Conservation (phyloP, 2,113 vertebrate species). For the Mobula birostris region DNA sequence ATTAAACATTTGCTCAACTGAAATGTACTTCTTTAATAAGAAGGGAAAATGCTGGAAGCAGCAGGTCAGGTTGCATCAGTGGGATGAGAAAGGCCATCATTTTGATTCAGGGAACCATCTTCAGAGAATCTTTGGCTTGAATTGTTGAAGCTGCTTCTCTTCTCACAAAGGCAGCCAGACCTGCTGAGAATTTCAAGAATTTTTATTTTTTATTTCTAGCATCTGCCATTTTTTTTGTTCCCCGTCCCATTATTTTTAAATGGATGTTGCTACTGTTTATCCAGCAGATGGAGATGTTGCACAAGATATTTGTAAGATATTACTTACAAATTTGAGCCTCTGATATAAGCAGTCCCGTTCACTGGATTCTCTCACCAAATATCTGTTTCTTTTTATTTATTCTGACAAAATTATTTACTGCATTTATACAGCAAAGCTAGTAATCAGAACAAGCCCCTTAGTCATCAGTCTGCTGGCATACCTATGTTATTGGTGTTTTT, state of each 20-base stretch:
- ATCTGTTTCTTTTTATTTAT: not conserved
- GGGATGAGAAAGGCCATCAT: too few species aligned
- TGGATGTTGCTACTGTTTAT: not conserved
- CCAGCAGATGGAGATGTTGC: conserved; percentile 17
- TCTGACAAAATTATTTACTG: not conserved
- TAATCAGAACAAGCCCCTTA: not conserved
- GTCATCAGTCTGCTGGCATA: not conserved
- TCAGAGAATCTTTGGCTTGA: too few species aligned
- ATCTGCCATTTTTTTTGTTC: too few species aligned
- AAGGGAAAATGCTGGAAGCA: too few species aligned
- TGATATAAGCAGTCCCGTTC: not conserved
- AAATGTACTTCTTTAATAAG: not conserved
- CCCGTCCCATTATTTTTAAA: too few species aligned
- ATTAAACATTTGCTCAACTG: not conserved
- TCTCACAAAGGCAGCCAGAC: too few species aligned
- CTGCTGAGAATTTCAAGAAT: too few species aligned
- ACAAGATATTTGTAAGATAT: not conserved
- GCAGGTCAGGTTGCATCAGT: too few species aligned
- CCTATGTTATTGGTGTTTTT: not conserved
- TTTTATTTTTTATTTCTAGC: too few species aligned
- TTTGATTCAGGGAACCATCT: too few species aligned
- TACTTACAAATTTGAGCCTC: too few species aligned
- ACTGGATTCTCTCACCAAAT: not conserved
- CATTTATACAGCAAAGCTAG: not conserved
- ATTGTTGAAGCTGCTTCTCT: too few species aligned